phyloP scores from a whole-genome alignment of 1,140 invertebrate genomes.

The Atta colombica region DNA sequence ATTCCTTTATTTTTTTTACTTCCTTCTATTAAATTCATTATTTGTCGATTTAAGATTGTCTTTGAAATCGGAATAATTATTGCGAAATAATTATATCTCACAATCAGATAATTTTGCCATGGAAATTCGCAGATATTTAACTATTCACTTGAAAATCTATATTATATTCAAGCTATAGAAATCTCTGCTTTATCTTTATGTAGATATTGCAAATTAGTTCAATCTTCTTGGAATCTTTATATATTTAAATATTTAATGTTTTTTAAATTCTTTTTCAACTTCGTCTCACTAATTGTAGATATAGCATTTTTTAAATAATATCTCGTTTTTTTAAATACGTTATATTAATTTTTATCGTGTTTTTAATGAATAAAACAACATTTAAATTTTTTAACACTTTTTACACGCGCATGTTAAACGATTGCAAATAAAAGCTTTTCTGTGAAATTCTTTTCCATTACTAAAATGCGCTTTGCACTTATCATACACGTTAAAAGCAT shows the following conservation, averaged over 20 bases:
- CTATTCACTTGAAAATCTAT: not conserved
- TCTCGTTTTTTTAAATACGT: not conserved
- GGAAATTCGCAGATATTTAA: not conserved
- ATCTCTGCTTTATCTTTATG: not conserved
- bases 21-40: not conserved
- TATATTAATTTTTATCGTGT: not conserved
- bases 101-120: not conserved
- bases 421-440: not conserved
- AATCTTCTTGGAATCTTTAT: not conserved
- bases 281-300: not conserved
- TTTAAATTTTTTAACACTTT: constrained; percentile 6
- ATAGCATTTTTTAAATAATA: not conserved
- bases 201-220: not conserved
- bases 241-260: constrained; percentile 1
- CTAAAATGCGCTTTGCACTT: not conserved
- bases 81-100: not conserved
- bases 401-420: not conserved
- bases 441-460: not conserved
- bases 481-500: not conserved
- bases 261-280: not conserved
- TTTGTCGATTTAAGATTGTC: not conserved
- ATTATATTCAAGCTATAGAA: not conserved
- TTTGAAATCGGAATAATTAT: not conserved
- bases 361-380: not conserved
- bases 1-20: not conserved